Evolutionary conservation across 1,140 invertebrate species (phyloP).

Genomic region (Andricus grossulariae): DNA sequence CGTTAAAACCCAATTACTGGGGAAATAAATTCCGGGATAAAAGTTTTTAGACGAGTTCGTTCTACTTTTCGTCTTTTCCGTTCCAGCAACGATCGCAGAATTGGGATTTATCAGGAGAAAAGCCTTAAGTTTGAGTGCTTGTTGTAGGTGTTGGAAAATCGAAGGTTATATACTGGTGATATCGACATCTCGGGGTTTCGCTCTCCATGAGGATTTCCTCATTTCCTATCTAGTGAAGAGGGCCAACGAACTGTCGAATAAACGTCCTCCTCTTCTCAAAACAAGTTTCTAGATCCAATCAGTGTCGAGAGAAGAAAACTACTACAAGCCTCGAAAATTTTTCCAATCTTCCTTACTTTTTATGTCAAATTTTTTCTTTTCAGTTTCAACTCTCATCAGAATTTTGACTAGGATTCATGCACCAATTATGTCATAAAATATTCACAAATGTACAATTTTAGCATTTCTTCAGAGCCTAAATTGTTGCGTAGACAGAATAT

Average conservation of each 20-base stretch:
- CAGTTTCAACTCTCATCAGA: too few relatives aligned
- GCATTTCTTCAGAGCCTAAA: too few relatives aligned
- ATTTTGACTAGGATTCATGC: too few relatives aligned
- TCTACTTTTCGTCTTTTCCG: slow-evolving; percentile 1
- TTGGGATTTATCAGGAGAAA: slow-evolving; percentile 12
- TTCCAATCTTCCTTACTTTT: neutral
- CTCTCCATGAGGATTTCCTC: slow-evolving; percentile 29
- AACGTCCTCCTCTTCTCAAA: slow-evolving; percentile 15
- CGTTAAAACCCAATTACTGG: slow-evolving; percentile 18
- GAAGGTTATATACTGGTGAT: slow-evolving; percentile 5
- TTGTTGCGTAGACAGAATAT: too few relatives aligned
- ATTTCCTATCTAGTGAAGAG: neutral
- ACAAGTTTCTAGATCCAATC: slow-evolving; percentile 18
- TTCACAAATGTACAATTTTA: too few relatives aligned
- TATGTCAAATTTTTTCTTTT: neutral
- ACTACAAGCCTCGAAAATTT: neutral
- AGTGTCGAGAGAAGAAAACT: slow-evolving; percentile 17
- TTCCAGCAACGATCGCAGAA: neutral
- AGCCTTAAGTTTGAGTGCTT: slow-evolving; percentile 23
- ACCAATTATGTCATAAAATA: too few relatives aligned
- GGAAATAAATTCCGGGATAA: slow-evolving; percentile 1
- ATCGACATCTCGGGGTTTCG: slow-evolving; percentile 9
- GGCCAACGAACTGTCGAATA: slow-evolving; percentile 30
- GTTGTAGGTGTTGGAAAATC: slow-evolving; percentile 26
- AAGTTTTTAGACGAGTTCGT: neutral